Evolutionary conservation across 2,888 invertebrate genomes (phyloP).

Genomic region (Parascotia fuliginaria): DNA sequence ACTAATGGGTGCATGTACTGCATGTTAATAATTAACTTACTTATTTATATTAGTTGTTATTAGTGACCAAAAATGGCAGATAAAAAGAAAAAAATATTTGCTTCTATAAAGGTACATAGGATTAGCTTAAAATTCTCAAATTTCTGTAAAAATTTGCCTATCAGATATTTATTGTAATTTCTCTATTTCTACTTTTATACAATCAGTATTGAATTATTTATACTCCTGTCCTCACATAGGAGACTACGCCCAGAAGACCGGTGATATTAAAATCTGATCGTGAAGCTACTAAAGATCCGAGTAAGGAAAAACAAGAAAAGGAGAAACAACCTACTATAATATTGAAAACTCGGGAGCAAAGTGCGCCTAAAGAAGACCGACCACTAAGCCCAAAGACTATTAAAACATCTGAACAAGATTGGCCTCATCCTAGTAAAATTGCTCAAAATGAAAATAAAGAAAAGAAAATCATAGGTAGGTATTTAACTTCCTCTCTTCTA

Average conservation of each 20-base stretch:
- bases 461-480: slow-evolving; percentile 64
- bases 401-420: slow-evolving; percentile 64
- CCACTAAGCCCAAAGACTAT: slow-evolving; percentile 86
- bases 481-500: no score
- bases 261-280: slow-evolving; percentile 82
- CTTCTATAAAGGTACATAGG: slow-evolving; percentile 60
- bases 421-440: slow-evolving; percentile 72
- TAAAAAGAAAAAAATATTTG: slow-evolving; percentile 82
- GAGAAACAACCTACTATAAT: slow-evolving; percentile 89
- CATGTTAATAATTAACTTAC: no score
- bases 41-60: no score
- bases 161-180: background rate
- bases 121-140: background rate
- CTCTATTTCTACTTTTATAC: no score
- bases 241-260: slow-evolving; percentile 69
- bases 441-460: slow-evolving; percentile 84
- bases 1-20: no score
- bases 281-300: slow-evolving; percentile 66
- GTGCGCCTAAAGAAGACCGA: slow-evolving; percentile 82
- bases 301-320: slow-evolving; percentile 73
- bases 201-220: no score
- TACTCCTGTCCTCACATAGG: slow-evolving; percentile 47
- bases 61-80: slow-evolving; percentile 74
- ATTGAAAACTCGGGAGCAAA: slow-evolving; percentile 88
- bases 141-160: background rate